Evolutionary conservation across 2,888 invertebrate genomes (phyloP).

Genomic region (Ectobius pallidus): DNA sequence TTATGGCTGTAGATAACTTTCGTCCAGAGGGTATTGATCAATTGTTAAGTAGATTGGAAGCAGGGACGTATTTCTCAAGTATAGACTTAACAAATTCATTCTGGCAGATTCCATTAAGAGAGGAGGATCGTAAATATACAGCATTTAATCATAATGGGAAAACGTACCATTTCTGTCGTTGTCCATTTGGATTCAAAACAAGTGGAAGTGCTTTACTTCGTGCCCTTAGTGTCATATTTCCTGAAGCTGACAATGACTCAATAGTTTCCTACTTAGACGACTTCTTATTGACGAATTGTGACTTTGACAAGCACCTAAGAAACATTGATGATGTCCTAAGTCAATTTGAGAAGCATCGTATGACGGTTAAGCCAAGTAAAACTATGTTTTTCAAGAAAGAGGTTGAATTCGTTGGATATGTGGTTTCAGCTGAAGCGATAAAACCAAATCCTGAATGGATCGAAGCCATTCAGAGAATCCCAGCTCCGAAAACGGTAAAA

Average conservation of each 20-base stretch:
- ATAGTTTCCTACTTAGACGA: not conserved
- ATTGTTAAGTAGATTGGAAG: not conserved
- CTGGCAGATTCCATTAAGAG: not conserved
- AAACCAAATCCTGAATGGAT: not conserved
- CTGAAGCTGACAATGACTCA: not conserved
- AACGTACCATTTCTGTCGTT: not conserved
- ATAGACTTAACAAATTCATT: not conserved
- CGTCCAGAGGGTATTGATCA: not conserved
- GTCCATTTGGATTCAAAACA: no score
- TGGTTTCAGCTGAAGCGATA: not conserved
- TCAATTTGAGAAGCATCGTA: not conserved
- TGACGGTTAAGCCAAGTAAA: no score
- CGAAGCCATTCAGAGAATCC: not conserved
- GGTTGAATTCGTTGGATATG: not conserved
- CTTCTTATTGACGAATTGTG: no score
- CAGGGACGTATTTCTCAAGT: no score
- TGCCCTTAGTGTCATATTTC: not conserved
- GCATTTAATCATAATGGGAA: not conserved
- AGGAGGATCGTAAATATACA: not conserved
- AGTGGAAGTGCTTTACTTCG: not conserved
- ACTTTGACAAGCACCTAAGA: no score
- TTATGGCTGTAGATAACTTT: no score
- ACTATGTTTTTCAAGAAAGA: not conserved
- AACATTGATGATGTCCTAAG: not conserved
- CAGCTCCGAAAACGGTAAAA: not conserved